phyloP scores from a whole-genome alignment of 2,113 vertebrate species.

The Pseudopipra pipra region DNA sequence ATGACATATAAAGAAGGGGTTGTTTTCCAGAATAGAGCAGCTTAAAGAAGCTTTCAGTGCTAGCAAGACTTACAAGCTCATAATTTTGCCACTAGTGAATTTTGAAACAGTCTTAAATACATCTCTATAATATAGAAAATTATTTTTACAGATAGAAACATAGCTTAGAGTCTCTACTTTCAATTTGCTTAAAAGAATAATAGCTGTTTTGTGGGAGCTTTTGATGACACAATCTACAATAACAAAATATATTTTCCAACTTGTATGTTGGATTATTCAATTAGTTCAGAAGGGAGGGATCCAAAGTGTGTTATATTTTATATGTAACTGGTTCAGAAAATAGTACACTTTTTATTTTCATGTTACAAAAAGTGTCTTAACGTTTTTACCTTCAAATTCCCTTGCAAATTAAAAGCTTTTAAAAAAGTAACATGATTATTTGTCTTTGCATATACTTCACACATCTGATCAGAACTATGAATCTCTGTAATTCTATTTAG shows the following conservation, averaged over 20 bases:
- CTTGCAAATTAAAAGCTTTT: background rate
- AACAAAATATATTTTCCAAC: background rate
- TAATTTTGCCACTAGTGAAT: background rate
- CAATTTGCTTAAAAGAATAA: background rate
- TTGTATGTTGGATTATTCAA: background rate
- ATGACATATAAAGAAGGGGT: background rate
- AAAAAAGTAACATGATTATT: background rate
- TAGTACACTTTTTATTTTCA: background rate
- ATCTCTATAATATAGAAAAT: background rate
- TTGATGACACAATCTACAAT: background rate
- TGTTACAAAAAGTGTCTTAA: background rate
- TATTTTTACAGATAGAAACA: background rate
- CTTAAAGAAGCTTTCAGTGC: background rate
- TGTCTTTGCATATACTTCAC: background rate
- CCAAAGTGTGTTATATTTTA: background rate
- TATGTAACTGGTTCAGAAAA: background rate
- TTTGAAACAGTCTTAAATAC: background rate
- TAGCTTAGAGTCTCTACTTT: background rate
- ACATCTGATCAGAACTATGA: background rate
- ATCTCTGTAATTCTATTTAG: background rate
- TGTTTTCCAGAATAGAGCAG: background rate
- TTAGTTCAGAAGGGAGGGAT: background rate
- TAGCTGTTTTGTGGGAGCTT: background rate
- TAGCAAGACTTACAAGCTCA: background rate
- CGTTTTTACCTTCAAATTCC: background rate